Evolutionary conservation across 2,888 invertebrate species (phyloP).

Genomic region (Cactoblastis cactorum): DNA sequence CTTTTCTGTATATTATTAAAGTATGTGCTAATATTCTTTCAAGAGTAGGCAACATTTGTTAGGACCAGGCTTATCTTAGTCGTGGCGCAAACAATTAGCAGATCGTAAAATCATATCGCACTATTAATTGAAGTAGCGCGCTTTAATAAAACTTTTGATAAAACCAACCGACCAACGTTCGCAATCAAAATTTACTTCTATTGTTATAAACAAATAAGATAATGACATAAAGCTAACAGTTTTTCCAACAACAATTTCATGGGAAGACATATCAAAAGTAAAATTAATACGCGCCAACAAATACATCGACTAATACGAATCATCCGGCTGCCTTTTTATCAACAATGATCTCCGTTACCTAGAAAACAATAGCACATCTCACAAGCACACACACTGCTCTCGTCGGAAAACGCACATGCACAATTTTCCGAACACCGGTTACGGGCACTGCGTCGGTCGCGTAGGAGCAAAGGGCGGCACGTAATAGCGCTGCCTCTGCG

Average conservation of each 20-base stretch:
- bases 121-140: constrained; percentile 44
- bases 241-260: constrained; percentile 38
- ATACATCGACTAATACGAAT: constrained; percentile 50
- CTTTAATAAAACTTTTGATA: constrained; percentile 39
- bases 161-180: constrained; percentile 23
- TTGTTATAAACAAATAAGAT: constrained; percentile 24
- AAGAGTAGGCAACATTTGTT: constrained; percentile 36
- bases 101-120: constrained; percentile 57
- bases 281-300: constrained; percentile 56
- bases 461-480: constrained; percentile 68
- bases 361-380: constrained; percentile 79
- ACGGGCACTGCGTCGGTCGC: constrained; percentile 77
- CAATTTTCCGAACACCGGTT: constrained; percentile 78
- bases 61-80: constrained; percentile 66
- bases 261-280: constrained; percentile 52
- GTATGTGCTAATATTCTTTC: not conserved
- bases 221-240: constrained; percentile 30
- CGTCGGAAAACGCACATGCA: constrained; percentile 79
- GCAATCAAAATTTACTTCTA: constrained; percentile 24
- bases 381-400: constrained; percentile 76
- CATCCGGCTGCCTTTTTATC: constrained; percentile 62
- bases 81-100: constrained; percentile 65
- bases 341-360: constrained; percentile 68
- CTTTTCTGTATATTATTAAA: not conserved
- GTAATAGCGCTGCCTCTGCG: constrained; percentile 67